phyloP scores from a whole-genome alignment of 2,888 invertebrate species.

The Ischnura elegans region DNA sequence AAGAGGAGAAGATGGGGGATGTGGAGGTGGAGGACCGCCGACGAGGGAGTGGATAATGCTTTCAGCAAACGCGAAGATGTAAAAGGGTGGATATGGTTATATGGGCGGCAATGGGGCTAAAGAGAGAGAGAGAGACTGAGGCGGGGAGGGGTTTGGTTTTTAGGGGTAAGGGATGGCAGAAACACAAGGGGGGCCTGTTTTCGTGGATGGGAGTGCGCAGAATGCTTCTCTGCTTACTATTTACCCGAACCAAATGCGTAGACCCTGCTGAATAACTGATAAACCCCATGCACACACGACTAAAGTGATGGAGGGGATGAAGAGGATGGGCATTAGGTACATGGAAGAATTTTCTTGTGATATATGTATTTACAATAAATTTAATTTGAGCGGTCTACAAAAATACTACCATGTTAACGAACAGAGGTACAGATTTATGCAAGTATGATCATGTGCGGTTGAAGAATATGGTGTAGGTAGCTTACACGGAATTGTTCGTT shows the following conservation, averaged over 20 bases:
- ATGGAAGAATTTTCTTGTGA: neutral
- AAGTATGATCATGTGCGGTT: neutral
- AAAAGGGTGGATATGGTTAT: constrained; percentile 30
- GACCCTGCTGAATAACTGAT: constrained; percentile 60
- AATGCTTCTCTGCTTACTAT: constrained; percentile 63
- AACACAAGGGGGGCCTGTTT: neutral
- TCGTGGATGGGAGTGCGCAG: constrained; percentile 1
- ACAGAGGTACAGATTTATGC: neutral
- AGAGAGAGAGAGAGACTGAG: too few species aligned
- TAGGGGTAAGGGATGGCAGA: too few species aligned
- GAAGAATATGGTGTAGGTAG: neutral
- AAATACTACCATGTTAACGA: constrained; percentile 8
- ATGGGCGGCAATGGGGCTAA: too few species aligned
- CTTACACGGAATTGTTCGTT: neutral
- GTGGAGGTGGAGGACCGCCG: neutral
- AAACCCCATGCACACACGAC: neutral
- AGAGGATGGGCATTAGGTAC: neutral
- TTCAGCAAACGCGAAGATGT: constrained; percentile 48
- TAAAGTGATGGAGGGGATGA: neutral
- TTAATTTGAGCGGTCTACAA: neutral
- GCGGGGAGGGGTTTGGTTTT: too few species aligned
- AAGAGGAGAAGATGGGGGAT: neutral
- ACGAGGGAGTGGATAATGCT: constrained; percentile 54
- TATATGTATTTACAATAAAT: too few species aligned
- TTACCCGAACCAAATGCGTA: constrained; percentile 59